phyloP scores from a whole-genome alignment of 2,113 vertebrate genomes.

The Catagonus wagneri region DNA sequence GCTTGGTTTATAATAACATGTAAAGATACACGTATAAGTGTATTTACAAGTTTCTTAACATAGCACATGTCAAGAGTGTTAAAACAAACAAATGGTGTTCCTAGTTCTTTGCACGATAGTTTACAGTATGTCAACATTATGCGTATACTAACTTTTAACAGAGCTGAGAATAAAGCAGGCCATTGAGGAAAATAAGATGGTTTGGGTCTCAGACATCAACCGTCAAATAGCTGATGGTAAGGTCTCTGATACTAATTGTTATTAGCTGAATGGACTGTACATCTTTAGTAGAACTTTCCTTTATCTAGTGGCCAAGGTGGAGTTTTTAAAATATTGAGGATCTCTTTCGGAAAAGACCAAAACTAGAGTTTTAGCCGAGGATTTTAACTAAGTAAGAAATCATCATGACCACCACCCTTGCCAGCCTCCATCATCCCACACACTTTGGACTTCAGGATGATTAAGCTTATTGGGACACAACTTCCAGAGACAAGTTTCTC shows the following conservation, averaged over 20 bases:
- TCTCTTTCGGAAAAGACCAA: neutral
- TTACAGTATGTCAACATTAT: neutral
- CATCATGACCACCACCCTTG: neutral
- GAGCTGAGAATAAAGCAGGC: neutral
- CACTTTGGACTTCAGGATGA: neutral
- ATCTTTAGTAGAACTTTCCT: neutral
- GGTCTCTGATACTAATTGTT: neutral
- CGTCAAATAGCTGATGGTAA: neutral
- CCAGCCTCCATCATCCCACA: fast-evolving
- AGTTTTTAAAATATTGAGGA: neutral
- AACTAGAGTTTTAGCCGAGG: neutral
- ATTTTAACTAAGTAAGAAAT: neutral
- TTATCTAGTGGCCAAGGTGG: neutral
- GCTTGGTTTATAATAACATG: neutral
- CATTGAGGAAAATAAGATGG: neutral
- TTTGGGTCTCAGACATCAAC: neutral
- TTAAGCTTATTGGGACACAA: no score
- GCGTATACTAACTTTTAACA: neutral
- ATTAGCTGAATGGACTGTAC: neutral
- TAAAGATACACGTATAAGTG: neutral
- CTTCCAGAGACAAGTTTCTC: neutral
- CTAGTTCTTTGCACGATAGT: neutral
- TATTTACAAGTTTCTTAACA: neutral
- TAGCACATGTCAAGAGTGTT: neutral
- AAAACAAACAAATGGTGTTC: neutral